Conservation (phyloP, 2,888 invertebrate species). For the Siphonodentalium dalli region DNA sequence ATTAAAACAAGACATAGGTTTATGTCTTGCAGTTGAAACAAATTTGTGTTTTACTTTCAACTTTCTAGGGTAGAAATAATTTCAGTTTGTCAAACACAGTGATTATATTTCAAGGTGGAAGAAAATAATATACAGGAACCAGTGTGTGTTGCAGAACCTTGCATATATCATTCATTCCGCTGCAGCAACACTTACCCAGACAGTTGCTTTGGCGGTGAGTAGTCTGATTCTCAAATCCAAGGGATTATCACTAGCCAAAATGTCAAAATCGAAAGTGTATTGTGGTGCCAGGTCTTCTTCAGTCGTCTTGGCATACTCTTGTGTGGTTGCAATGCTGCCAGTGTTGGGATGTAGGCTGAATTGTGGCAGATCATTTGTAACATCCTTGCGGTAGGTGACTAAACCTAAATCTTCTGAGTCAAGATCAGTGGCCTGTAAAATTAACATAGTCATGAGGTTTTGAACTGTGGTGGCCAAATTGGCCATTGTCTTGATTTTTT, state of each 20-base stretch:
- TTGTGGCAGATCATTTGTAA: constrained; percentile 39
- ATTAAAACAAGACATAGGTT: too few species aligned
- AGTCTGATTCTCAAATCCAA: constrained; percentile 15
- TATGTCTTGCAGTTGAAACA: too few species aligned
- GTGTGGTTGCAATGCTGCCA: constrained; percentile 22
- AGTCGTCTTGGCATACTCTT: constrained; percentile 16
- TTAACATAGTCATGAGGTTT: too few species aligned
- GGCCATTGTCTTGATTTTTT: too few species aligned
- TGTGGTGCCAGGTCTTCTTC: not conserved
- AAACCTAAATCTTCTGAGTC: constrained; percentile 86
- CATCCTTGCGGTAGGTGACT: constrained; percentile 72
- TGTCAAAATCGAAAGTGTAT: constrained; percentile 31
- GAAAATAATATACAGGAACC: too few species aligned
- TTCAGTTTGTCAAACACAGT: too few species aligned
- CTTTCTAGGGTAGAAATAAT: too few species aligned
- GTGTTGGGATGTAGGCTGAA: constrained; percentile 17
- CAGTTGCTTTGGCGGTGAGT: constrained; percentile 28
- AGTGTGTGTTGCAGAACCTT: too few species aligned
- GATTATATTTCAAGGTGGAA: too few species aligned
- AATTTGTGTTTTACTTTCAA: too few species aligned
- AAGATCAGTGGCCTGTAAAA: constrained; percentile 77
- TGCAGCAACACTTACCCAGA: constrained; percentile 38
- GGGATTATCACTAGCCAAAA: constrained; percentile 40
- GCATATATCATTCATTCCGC: too few species aligned
- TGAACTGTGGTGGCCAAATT: too few species aligned